These are phyloP conservation scores for Manis pentadactyla DNA, from an alignment of 2,797 vertebrate genomes.

Conservation along the genomic window DNA sequence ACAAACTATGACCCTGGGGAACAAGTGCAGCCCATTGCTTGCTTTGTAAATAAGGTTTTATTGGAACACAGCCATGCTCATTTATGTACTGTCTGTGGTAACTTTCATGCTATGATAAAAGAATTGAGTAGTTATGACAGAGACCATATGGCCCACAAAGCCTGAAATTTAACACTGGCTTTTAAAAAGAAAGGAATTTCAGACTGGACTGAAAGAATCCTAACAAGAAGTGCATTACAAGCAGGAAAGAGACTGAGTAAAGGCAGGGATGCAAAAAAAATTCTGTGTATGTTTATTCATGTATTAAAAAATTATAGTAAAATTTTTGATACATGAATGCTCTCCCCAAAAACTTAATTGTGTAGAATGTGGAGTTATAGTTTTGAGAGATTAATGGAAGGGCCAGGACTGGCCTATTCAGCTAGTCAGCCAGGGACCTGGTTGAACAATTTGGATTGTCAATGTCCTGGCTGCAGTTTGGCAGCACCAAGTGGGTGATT, in stretches of 20 bases:
- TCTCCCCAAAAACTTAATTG: neutral
- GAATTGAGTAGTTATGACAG: neutral
- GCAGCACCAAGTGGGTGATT: neutral
- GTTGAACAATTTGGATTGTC: neutral
- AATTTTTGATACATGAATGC: neutral
- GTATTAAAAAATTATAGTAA: neutral
- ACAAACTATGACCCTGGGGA: neutral
- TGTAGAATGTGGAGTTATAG: neutral
- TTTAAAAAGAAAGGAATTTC: neutral
- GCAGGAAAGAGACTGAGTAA: neutral
- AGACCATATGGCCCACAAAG: neutral
- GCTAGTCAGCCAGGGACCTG: neutral
- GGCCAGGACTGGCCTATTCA: neutral
- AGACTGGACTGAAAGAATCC: neutral
- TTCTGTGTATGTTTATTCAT: neutral
- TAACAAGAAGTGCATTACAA: neutral
- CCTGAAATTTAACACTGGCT: neutral
- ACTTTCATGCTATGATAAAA: neutral
- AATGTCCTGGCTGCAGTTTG: neutral
- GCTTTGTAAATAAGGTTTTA: neutral
- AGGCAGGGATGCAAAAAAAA: neutral
- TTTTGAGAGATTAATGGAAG: slow-evolving; percentile 8
- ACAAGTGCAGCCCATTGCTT: neutral
- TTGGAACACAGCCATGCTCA: neutral
- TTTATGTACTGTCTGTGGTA: neutral